Percentiles rank a stretch among this genome's conserved stretches.
phyloP scores from a whole-genome alignment of 2,113 vertebrate species.

The Rhagologus leucostigma region DNA sequence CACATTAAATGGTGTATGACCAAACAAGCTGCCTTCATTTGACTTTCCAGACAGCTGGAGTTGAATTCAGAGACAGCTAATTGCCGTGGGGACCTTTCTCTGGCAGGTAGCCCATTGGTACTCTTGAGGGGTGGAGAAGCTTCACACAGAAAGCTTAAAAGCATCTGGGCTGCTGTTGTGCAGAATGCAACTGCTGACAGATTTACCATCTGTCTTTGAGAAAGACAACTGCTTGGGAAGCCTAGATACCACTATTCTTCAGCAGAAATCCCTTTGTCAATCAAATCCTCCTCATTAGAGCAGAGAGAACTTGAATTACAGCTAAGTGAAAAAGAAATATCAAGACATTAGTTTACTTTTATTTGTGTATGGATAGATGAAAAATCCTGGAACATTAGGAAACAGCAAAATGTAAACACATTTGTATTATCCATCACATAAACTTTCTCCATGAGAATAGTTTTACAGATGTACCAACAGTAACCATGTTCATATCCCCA shows the following conservation, averaged over 20 bases:
- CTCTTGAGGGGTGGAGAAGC: constrained; percentile 51
- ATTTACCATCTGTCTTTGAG: constrained; percentile 78
- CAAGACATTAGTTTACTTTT: neutral
- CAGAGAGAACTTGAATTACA: neutral
- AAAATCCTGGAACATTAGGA: neutral
- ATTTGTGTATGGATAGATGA: neutral
- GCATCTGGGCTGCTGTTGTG: constrained; percentile 74
- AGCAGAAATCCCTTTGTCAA: constrained; percentile 42
- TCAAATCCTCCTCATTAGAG: constrained; percentile 31
- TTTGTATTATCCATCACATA: neutral
- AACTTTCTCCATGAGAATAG: neutral
- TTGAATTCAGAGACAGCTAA: constrained; percentile 75
- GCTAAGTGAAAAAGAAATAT: neutral
- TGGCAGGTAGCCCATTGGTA: constrained; percentile 59
- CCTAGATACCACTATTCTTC: constrained; percentile 20
- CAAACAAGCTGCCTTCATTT: constrained; percentile 74
- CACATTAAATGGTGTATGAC: constrained; percentile 72
- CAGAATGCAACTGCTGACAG: constrained; percentile 67
- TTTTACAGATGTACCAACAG: neutral
- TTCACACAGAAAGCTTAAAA: constrained; percentile 68
- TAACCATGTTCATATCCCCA: neutral
- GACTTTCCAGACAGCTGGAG: constrained; percentile 75
- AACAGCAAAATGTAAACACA: neutral
- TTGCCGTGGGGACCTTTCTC: constrained; percentile 66
- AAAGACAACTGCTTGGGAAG: constrained; percentile 58